Base-by-base conservation (phyloP, 2,113 vertebrate genomes). In the Tursiops truncatus region DNA sequence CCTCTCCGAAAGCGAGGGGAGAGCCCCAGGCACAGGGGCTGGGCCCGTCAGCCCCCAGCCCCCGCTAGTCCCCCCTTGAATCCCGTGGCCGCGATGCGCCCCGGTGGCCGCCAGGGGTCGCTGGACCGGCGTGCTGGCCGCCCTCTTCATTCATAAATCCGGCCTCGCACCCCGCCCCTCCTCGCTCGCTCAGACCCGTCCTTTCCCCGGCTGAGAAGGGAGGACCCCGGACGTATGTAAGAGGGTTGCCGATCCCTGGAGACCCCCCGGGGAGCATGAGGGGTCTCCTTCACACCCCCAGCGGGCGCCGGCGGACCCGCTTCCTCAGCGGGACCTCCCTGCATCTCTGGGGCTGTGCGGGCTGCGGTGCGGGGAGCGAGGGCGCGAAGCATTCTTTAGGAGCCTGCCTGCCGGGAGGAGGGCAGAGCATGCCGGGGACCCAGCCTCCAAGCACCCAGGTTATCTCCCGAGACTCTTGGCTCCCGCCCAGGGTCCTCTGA, bases 61-160 rank as follows among this genome's bases (percentile, higher is more conserved):
- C 36, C 6, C 13, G 13, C 47, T 1, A 25, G 38, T 67, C 33
- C 26, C 47, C n/a, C 36, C 53, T 53, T 6, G 20, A 56, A 63
- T 53, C 50, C 77, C 26, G 3, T 33, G 70, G 23, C 50, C 68
- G 83, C 70, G 17, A 47, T 89, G 89, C 33, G 11, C 47, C 88
- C 56, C 1, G 20, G 36, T 14, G 26, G 62, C 96, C 98, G 92
- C 96, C 95, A 98, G 98, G 97, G 94, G 98, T 95, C 97, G 92
- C 95, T 91, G 77, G 83, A 83, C 88, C 10, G 47, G 94, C 11
- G 60, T 44, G 8, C 67, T 50, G 93, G 94, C 58, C n/a, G 38
- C 77, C 62, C 65, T 63, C 91, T 97, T 92, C 98, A 98, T 98
- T 98, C 98, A 98, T 97, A 97, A 98, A 98, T 91, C 92, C 70